Evolutionary conservation across 1,140 invertebrate species (phyloP).

Genomic region (Tribolium madens): DNA sequence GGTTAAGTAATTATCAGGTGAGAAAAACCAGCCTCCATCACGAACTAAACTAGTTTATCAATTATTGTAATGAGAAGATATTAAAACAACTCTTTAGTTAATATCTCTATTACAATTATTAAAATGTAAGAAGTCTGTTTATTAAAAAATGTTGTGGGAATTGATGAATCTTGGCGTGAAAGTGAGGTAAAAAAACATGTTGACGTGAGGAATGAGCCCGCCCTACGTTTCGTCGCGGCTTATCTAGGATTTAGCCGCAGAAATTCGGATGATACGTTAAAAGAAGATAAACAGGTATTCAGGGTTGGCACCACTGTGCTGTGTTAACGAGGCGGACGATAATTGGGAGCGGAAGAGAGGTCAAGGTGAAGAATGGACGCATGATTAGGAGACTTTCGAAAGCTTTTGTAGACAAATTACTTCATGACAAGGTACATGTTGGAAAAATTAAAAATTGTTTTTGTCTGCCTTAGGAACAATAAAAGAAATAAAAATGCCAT

Average conservation of each 20-base stretch:
- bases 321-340: not conserved
- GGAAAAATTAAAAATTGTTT: too few species aligned
- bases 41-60: conserved; percentile 25
- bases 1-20: not conserved
- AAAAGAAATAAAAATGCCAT: too few species aligned
- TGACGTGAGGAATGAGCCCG: not conserved
- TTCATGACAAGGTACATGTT: too few species aligned
- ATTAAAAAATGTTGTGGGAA: not conserved
- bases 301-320: not conserved
- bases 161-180: not conserved
- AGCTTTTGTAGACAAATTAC: not conserved
- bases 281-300: not conserved
- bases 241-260: conserved; percentile 22
- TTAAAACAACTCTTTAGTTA: conserved; percentile 16
- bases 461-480: too few species aligned
- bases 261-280: not conserved
- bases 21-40: conserved; percentile 1
- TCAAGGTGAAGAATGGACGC: not conserved
- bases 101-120: conserved; percentile 21
- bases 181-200: not conserved
- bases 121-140: not conserved
- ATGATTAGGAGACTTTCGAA: not conserved
- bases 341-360: not conserved
- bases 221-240: conserved; percentile 8
- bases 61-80: conserved; percentile 22